Conservation (phyloP, 2,113 vertebrate genomes). For the Symphodus melops region DNA sequence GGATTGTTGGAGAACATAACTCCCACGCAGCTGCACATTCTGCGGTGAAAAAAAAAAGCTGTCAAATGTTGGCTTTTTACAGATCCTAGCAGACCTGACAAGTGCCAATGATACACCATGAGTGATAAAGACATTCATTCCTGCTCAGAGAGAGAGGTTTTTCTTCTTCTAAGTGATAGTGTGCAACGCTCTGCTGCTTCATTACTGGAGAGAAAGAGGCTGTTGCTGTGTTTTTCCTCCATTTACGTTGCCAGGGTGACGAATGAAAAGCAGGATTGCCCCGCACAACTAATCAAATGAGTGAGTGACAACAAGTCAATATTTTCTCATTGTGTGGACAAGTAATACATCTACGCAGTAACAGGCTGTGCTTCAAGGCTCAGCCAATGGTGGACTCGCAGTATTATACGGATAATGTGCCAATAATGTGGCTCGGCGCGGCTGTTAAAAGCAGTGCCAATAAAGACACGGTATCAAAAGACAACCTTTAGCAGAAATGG, state of each 20-base stretch:
- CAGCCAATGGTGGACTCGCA: slow-evolving; percentile 41
- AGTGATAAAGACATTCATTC: slow-evolving; percentile 71
- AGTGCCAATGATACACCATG: slow-evolving; percentile 59
- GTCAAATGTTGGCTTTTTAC: slow-evolving; percentile 69
- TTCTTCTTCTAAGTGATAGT: slow-evolving; percentile 73
- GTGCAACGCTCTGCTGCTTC: slow-evolving; percentile 57
- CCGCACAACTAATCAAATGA: slow-evolving; percentile 76
- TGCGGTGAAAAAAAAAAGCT: slow-evolving; percentile 65
- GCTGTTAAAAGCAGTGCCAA: slow-evolving; percentile 57
- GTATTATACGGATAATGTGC: slow-evolving; percentile 64
- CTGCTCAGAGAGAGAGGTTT: slow-evolving; percentile 61
- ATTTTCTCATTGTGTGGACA: slow-evolving; percentile 78
- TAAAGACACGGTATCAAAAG: slow-evolving; percentile 48
- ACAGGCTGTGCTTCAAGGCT: slow-evolving; percentile 53
- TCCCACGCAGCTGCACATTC: slow-evolving; percentile 67
- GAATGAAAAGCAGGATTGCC: slow-evolving; percentile 76
- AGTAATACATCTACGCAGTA: slow-evolving; percentile 68
- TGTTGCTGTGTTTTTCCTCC: slow-evolving; percentile 50
- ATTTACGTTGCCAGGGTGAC: slow-evolving; percentile 71
- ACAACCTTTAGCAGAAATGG: slow-evolving; percentile 46
- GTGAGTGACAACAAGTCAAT: slow-evolving; percentile 79
- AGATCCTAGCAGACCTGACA: slow-evolving; percentile 68
- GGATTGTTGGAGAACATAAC: slow-evolving; percentile 66
- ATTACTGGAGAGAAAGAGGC: slow-evolving; percentile 45
- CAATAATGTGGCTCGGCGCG: slow-evolving; percentile 60